Percentiles rank a stretch among this genome's conserved stretches.
Evolutionary conservation across 2,797 vertebrate species (phyloP).

Genomic region (Natrix natrix): DNA sequence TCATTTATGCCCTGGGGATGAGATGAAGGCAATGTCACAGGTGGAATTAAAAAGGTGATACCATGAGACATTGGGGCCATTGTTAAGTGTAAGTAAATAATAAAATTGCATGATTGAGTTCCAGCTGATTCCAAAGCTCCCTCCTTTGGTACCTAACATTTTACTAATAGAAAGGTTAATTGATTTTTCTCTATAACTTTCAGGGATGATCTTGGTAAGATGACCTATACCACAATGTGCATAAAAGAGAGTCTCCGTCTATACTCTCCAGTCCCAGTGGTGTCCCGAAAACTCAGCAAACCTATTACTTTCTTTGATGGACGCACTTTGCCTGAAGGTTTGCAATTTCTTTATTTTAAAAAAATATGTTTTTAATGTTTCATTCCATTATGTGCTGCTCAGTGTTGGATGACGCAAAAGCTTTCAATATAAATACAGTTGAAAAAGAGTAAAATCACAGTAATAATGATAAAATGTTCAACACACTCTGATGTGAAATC

Average conservation of each 20-base stretch:
- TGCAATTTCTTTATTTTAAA: background rate
- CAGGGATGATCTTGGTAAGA: constrained; percentile 80
- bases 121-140: background rate
- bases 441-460: background rate
- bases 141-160: background rate
- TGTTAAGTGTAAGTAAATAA: background rate
- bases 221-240: constrained; percentile 85
- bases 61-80: background rate
- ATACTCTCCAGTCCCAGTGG: constrained; percentile 76
- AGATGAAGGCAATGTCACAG: background rate
- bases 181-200: background rate
- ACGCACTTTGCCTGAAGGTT: constrained; percentile 74
- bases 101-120: background rate
- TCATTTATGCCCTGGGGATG: background rate
- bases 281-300: constrained; percentile 66
- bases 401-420: background rate
- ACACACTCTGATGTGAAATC: background rate
- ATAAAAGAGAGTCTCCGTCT: constrained; percentile 82
- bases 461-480: background rate
- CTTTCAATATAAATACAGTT: background rate
- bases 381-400: background rate
- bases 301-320: constrained; percentile 80
- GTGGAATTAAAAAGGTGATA: background rate
- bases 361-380: background rate
- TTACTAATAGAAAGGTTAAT: background rate